Base-by-base conservation (phyloP, 2,888 invertebrate species). In the Pachymerium ferrugineum region DNA sequence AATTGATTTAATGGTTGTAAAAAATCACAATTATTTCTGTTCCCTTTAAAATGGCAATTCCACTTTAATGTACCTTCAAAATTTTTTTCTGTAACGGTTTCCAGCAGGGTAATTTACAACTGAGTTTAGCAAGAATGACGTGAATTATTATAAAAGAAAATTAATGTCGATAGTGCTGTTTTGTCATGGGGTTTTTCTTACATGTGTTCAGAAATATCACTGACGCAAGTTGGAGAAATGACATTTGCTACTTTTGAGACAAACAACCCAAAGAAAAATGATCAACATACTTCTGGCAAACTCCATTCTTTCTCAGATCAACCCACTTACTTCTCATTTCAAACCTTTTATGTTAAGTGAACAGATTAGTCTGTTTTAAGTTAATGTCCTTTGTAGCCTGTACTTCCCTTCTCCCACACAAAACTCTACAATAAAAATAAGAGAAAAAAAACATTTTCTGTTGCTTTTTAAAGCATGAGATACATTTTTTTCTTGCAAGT, bases 261-360 rank as follows among this genome's bases (percentile, higher is more conserved):
- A n/a, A n/a, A n/a, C n/a, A n/a, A n/a, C n/a, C n/a, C n/a, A n/a
- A n/a, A n/a, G n/a, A 25, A 28, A 62, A 62, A 28, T 62, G 62
- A 62, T 28, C 62, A 28, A 62, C n/a, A 28, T 25, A 3, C 12
- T 28, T 62, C 3, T 25, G n/a, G 54, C 16, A 16, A 54, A 54
- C 8, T 2, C 62, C 28, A 38, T 38, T 38, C 38, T n/a, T 3
- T n/a, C n/a, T 3, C 12, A 12, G 6, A 38, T n/a, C 12, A 38
- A 14, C 3, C 38, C 14, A 38, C 38, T 38, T 38, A n/a, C n/a
- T n/a, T 38, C 38, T 38, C 38, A 62, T 22, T 62, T 62, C 25
- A 62, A 62, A 62, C 25, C 62, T 62, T 62, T 62, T 62, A 62
- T 62, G 62, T 28, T 62, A 62, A 62, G 22, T 62, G 28, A 62